phyloP scores from a whole-genome alignment of 1,140 invertebrate species.

The Sinella curviseta region DNA sequence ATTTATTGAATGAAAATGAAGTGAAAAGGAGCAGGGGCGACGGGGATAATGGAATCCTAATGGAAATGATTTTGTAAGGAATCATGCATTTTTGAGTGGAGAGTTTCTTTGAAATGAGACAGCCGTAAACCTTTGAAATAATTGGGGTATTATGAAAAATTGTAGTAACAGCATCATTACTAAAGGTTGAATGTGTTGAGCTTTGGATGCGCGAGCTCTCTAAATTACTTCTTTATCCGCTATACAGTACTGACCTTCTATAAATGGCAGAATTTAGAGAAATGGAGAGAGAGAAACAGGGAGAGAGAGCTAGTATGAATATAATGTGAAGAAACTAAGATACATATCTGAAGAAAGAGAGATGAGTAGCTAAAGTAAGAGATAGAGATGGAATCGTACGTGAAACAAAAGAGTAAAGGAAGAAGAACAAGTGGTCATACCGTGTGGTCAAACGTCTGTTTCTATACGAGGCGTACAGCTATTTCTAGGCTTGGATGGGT shows the following conservation, averaged over 20 bases:
- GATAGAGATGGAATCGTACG: no score
- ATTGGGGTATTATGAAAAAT: no score
- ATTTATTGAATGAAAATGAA: no score
- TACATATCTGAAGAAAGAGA: no score
- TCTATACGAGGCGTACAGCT: slow-evolving; percentile 86
- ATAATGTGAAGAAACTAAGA: neutral
- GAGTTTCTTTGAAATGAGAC: no score
- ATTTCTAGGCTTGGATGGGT: slow-evolving; percentile 78
- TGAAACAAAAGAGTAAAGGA: slow-evolving; percentile 5
- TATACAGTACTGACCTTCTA: neutral
- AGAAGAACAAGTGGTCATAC: slow-evolving; percentile 59
- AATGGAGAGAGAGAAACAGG: neutral
- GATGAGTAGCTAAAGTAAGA: neutral
- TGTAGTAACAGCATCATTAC: no score
- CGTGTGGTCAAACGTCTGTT: slow-evolving; percentile 96
- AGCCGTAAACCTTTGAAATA: no score
- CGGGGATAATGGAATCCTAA: no score
- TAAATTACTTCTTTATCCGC: neutral
- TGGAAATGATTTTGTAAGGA: no score
- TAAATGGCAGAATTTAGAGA: neutral
- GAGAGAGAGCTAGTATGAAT: neutral
- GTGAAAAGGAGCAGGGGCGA: no score
- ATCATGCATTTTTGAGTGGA: no score
- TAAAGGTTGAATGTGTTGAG: neutral
- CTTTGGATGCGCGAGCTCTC: neutral